Evolutionary conservation across 2,888 invertebrate species (phyloP).

Genomic region (Callyntrura sp.): DNA sequence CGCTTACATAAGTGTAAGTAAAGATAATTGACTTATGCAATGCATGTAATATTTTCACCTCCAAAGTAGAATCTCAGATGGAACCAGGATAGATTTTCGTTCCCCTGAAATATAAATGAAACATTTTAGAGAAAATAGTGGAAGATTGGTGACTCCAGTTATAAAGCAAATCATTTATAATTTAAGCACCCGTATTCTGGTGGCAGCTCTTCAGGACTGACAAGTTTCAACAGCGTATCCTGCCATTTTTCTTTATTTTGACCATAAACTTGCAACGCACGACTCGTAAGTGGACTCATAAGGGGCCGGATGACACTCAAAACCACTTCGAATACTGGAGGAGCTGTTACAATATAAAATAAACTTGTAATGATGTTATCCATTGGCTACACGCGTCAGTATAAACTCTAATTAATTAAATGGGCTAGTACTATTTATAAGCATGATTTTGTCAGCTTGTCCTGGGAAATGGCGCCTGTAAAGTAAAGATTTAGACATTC

Average conservation of each 20-base stretch:
- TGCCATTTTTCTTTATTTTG: constrained; percentile 62
- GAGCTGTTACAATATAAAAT: constrained; percentile 43
- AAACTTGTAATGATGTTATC: neutral
- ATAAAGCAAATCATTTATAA: neutral
- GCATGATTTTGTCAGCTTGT: constrained; percentile 46
- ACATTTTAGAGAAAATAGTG: no score
- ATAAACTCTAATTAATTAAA: neutral
- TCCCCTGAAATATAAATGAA: constrained; percentile 14
- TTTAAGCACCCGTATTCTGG: constrained; percentile 61
- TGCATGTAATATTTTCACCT: no score
- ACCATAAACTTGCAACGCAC: constrained; percentile 55
- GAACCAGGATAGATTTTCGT: constrained; percentile 51
- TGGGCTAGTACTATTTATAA: constrained; percentile 71
- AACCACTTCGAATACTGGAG: constrained; percentile 68
- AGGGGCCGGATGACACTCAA: constrained; percentile 58
- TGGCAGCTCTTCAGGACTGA: constrained; percentile 46
- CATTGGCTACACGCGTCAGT: no score
- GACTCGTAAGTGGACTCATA: constrained; percentile 62
- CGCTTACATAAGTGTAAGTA: no score
- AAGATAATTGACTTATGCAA: neutral
- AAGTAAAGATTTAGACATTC: no score
- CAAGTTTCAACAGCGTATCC: constrained; percentile 48
- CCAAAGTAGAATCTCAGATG: no score
- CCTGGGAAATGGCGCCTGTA: constrained; percentile 55
- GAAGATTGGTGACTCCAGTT: neutral